Conservation (phyloP, 2,113 vertebrate genomes). For the Petromus typicus region DNA sequence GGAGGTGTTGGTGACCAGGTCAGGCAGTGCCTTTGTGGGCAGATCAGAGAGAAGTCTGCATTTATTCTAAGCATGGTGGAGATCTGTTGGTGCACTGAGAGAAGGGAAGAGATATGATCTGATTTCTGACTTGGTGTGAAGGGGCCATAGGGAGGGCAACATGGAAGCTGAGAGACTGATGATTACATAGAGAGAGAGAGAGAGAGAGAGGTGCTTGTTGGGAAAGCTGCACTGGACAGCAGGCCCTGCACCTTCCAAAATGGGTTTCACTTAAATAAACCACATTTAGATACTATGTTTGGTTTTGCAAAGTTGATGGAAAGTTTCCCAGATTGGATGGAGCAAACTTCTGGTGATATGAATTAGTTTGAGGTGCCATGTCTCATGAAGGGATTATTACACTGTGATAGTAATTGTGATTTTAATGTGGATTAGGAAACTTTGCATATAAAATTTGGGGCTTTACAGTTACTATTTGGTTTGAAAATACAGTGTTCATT, state of each 20-base stretch:
- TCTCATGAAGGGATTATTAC: neutral
- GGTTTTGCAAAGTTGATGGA: slow-evolving; percentile 48
- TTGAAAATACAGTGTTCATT: neutral
- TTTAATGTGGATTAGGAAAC: neutral
- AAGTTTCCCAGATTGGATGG: slow-evolving; percentile 54
- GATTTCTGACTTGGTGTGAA: neutral
- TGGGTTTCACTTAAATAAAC: slow-evolving; percentile 60
- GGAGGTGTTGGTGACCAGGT: neutral
- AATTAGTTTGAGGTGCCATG: slow-evolving; percentile 51
- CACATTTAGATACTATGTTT: slow-evolving; percentile 58
- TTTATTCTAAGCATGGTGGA: neutral
- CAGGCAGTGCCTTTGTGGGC: neutral
- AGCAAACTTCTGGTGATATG: slow-evolving; percentile 30
- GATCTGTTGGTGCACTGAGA: neutral
- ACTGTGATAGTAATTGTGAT: slow-evolving; percentile 15
- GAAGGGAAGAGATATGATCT: neutral
- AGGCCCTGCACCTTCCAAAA: slow-evolving; percentile 22
- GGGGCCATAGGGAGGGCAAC: neutral
- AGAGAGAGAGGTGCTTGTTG: neutral
- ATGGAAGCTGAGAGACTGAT: neutral
- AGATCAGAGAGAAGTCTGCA: neutral
- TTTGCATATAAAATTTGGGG: neutral
- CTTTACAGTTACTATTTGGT: neutral
- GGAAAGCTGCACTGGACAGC: neutral
- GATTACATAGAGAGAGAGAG: neutral